Evolutionary conservation across 2,113 vertebrate species (phyloP).

Genomic region (Podarcis cretensis): DNA sequence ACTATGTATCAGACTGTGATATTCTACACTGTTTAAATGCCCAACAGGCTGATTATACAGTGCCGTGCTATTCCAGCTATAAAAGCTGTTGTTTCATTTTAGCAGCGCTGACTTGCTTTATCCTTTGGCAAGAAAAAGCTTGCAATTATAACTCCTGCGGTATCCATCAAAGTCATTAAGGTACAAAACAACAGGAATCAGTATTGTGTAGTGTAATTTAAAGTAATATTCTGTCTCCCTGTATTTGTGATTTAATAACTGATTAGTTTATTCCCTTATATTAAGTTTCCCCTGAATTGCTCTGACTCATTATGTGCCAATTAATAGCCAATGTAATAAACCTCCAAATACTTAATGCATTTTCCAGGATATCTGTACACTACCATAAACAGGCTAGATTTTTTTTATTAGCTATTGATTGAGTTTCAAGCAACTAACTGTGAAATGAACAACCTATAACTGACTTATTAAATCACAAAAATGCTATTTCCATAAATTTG

Average conservation of each 20-base stretch:
- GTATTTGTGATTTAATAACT: constrained; percentile 22
- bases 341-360: constrained; percentile 1
- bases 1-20: constrained; percentile 44
- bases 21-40: not conserved
- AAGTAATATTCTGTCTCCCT: not conserved
- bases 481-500: not conserved
- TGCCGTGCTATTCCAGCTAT: not conserved
- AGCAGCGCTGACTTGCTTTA: not conserved
- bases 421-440: not conserved
- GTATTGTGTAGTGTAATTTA: constrained; percentile 24
- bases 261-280: constrained; percentile 4
- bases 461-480: constrained; percentile 8
- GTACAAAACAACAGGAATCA: not conserved
- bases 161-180: not conserved
- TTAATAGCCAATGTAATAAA: constrained; percentile 20
- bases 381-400: not conserved
- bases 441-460: constrained; percentile 4
- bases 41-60: constrained; percentile 37
- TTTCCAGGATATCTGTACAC: not conserved
- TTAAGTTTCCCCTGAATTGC: constrained; percentile 10
- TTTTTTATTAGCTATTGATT: not conserved
- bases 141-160: constrained; percentile 5
- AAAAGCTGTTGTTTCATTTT: constrained; percentile 16
- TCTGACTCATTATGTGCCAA: constrained; percentile 15
- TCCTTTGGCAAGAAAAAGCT: constrained; percentile 22